A percentile compares a stretch with the other conserved stretches of the same genome.
phyloP scores from a whole-genome alignment of 2,113 vertebrate species.

The Gobio gobio region DNA sequence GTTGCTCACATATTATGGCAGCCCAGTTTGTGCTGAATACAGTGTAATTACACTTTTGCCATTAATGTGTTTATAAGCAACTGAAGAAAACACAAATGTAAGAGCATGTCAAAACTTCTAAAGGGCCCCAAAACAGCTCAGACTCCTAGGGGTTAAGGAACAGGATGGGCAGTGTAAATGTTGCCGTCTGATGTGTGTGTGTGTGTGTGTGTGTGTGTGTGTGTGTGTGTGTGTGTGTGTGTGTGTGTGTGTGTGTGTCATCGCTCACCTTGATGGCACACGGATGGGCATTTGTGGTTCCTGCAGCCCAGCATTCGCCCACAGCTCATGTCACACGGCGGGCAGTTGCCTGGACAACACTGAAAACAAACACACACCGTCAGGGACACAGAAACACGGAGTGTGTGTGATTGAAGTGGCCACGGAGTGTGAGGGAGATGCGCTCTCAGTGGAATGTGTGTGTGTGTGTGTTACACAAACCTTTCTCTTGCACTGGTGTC shows the following conservation, averaged over 20 bases:
- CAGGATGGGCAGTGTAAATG: too few relatives aligned
- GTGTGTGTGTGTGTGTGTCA: neutral
- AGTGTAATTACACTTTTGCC: too few relatives aligned
- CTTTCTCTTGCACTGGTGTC: slow-evolving; percentile 95
- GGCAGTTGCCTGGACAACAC: slow-evolving; percentile 97
- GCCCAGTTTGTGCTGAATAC: too few relatives aligned
- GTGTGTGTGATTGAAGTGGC: neutral
- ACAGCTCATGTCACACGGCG: slow-evolving; percentile 91
- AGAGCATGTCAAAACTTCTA: too few relatives aligned
- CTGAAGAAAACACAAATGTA: too few relatives aligned
- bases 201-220: too few relatives aligned
- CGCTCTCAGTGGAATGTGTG: neutral
- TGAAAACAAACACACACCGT: slow-evolving; percentile 56
- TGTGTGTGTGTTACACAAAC: slow-evolving; percentile 62
- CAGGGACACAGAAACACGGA: neutral
- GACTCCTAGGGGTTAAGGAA: too few relatives aligned
- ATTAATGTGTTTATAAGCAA: too few relatives aligned
- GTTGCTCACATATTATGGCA: too few relatives aligned
- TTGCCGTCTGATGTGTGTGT: too few relatives aligned
- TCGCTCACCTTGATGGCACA: slow-evolving; percentile 91
- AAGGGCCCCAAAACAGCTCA: too few relatives aligned
- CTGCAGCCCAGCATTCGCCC: slow-evolving; percentile 89
- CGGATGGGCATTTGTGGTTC: slow-evolving; percentile 96
- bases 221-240: too few relatives aligned
- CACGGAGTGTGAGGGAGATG: neutral